Conservation (phyloP, 2,113 vertebrate species). For the Phoenicopterus ruber region DNA sequence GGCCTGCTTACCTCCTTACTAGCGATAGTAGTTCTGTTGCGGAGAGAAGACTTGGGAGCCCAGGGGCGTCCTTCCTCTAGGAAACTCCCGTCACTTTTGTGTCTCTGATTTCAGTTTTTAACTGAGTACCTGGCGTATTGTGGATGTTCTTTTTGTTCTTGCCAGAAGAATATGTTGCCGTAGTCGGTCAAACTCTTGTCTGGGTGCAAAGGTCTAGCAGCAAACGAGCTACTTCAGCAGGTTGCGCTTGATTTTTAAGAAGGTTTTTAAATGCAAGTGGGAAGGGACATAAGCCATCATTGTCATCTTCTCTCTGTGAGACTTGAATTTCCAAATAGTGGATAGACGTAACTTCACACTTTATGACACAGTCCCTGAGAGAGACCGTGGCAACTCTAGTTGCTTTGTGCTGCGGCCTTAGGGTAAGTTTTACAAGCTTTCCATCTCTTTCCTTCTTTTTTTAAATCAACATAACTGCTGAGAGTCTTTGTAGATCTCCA, state of each 20-base stretch:
- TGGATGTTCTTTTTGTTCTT: not conserved
- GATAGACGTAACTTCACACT: not conserved
- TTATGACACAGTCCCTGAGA: not conserved
- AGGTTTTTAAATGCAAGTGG: not conserved
- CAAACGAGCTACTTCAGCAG: not conserved
- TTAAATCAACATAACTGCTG: not conserved
- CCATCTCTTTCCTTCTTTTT: not conserved
- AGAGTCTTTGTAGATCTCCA: not conserved
- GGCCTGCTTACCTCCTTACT: not conserved
- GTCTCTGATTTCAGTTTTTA: not conserved
- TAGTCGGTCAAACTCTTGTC: not conserved
- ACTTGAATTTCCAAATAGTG: not conserved
- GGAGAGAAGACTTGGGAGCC: not conserved
- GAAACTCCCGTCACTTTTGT: not conserved
- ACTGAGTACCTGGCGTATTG: not conserved
- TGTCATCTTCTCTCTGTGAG: not conserved
- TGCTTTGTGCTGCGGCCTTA: not conserved
- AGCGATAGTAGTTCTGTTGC: not conserved
- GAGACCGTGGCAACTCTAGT: not conserved
- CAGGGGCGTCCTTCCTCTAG: not conserved
- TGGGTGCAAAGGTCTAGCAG: not conserved
- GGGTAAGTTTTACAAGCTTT: not conserved
- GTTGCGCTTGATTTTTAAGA: not conserved
- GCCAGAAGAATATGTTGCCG: not conserved
- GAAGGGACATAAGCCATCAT: not conserved